These are phyloP conservation scores for Dryomyza anilis DNA, from an alignment of 2,888 invertebrate species.

Conservation along the genomic window DNA sequence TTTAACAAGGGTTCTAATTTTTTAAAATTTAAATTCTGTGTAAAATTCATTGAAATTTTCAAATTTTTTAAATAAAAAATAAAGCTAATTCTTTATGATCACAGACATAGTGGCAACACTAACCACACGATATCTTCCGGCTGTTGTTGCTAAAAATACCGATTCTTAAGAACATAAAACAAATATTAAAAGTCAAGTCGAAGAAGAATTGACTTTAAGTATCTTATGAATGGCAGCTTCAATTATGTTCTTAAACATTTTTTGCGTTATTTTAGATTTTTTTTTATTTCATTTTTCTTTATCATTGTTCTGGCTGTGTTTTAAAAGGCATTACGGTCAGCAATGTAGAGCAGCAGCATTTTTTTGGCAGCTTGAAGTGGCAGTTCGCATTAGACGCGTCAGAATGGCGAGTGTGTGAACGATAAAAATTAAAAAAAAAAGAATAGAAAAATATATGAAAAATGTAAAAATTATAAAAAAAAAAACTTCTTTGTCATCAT, in stretches of 20 bases:
- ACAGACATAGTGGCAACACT: too few species aligned
- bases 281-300: background rate
- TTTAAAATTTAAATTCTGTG: too few species aligned
- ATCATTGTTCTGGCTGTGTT: background rate
- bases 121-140: too few species aligned
- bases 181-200: too few species aligned
- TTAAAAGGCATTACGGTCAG: background rate
- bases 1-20: too few species aligned
- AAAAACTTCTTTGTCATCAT: constrained; percentile 4
- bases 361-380: background rate
- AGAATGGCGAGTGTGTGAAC: background rate
- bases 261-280: too few species aligned
- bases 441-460: background rate
- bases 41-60: too few species aligned
- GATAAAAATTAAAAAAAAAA: background rate
- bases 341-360: background rate
- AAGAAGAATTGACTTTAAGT: too few species aligned
- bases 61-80: too few species aligned
- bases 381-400: background rate
- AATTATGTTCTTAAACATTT: background rate
- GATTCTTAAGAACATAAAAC: too few species aligned
- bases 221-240: background rate
- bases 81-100: too few species aligned
- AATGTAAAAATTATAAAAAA: background rate
- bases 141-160: too few species aligned